Base-by-base conservation (phyloP, 2,797 vertebrate species). In the Fundulus diaphanus region DNA sequence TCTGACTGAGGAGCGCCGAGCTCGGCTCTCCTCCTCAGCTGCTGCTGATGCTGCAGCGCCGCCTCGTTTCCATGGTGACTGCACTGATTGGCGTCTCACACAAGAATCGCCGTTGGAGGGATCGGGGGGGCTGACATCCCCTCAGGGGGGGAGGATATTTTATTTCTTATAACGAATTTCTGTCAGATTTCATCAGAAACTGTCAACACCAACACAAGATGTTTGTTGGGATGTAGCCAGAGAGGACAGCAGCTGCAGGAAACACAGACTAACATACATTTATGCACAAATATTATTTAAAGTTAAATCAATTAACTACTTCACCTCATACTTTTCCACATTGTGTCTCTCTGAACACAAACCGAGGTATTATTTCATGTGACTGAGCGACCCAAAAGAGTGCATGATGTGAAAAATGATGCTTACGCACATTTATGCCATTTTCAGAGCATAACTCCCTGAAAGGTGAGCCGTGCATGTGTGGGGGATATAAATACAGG, bases 1-100 rank as follows among this genome's bases (percentile, higher is more conserved):
- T 82, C 46, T 20, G 7, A 44, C 52, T 48, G 66, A 54, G 56
- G 72, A 31, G 37, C 68, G 4, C 37, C 0, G 66, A 80, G 85
- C 73, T 27, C 35, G 3, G 40, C 63, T n/a, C 73, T 65, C 51
- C 37, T 16, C 52, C 65, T 56, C 51, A 27, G 24, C 13, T 27
- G 13, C 54, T 56, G 57, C 33, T 35, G 57, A 70, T 54, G 40
- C 68, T 42, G 49, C 73, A 46, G 51, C 6, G 29, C 75, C 76
- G 29, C 76, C 78, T 69, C 76, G 68, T 87, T 82, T 76, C 87
- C 81, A 88, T 84, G 65, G 89, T 69, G 86, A 89, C 87, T 63
- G 0, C 68, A 33, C 73, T 75, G 85, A 87, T 79, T 85, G 89
- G 76, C 81, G 11, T 70, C 77, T 73, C 56, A 67, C 48, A 78